Conservation (phyloP, 2,113 vertebrate species). For the Paratilapia polleni region DNA sequence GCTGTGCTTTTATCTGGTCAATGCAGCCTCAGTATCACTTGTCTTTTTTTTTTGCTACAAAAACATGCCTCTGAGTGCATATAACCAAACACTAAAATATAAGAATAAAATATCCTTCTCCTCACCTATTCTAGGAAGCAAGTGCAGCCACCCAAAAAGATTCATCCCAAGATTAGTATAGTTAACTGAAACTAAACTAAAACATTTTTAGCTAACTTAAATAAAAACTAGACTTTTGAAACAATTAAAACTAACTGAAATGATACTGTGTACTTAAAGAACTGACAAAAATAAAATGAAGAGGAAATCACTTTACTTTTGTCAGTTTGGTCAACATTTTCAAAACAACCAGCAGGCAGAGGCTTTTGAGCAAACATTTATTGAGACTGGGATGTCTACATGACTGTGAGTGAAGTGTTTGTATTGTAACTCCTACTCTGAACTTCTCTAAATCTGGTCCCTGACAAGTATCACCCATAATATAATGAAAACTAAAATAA, state of each 20-base stretch:
- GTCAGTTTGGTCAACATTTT: background rate
- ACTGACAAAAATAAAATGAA: background rate
- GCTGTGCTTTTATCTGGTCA: conserved; percentile 8
- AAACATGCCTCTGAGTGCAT: background rate
- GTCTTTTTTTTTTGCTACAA: background rate
- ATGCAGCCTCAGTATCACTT: background rate
- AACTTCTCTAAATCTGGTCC: background rate
- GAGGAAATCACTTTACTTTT: background rate
- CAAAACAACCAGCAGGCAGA: background rate
- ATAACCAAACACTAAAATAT: background rate
- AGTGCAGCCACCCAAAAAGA: background rate
- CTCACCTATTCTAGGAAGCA: background rate
- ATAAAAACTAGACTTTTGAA: too few species aligned
- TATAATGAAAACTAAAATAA: background rate
- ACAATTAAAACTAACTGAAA: background rate
- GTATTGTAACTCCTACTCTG: background rate
- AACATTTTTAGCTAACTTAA: too few species aligned
- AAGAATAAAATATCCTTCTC: background rate
- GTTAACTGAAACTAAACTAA: too few species aligned
- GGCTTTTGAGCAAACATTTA: background rate
- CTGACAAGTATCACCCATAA: background rate
- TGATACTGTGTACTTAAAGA: background rate
- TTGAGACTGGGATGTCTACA: background rate
- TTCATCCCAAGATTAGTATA: background rate
- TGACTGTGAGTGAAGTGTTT: background rate